Evolutionary conservation across 2,888 invertebrate genomes (phyloP), one percentile per base, ranked within the genome.

Genomic region (Pterostichus niger): DNA sequence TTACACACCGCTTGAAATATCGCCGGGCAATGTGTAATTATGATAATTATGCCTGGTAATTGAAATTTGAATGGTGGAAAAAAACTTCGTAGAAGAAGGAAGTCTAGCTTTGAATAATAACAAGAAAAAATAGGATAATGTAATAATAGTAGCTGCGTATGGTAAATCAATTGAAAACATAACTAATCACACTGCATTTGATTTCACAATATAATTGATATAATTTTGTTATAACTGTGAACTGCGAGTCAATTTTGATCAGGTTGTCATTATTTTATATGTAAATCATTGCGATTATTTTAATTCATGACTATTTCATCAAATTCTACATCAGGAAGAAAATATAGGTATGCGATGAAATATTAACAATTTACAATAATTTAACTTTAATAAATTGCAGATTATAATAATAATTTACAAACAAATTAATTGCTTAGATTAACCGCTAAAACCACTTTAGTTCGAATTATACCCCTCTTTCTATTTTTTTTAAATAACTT

Each of bases 131-230:
- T 64, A 31, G 64, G 10, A 31, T 49, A 49, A 49, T 40, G 40
- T 40, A 40, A 40, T 40, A 40, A 40, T 1, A 40, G 40, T 33
- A 33, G 35, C 33, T 35, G 35, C 33, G 64, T 64, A 64, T 64
- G 64, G 64, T 64, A 64, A 64, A 64, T 64, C 64, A 64, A 64
- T 64, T 64, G 64, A 33, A 64, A 64, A 64, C 33, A 64, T 33
- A 64, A 33, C 64, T 64, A 64, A 64, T 64, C 64, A 64, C 13
- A 33, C 35, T 11, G 49, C 64, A 35, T 24, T 64, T 31, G 64
- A 64, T 64, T 64, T 64, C 64, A 35, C 64, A 64, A 64, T 64
- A 64, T 64, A 64, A 64, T 64, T 64, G 64, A 64, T 64, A 64
- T 64, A 64, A 64, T 64, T 64, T 64, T 11, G 49, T 49, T 49